Evolutionary conservation across 2,797 vertebrate species (phyloP).

Genomic region (Melanotaenia pygmaea): DNA sequence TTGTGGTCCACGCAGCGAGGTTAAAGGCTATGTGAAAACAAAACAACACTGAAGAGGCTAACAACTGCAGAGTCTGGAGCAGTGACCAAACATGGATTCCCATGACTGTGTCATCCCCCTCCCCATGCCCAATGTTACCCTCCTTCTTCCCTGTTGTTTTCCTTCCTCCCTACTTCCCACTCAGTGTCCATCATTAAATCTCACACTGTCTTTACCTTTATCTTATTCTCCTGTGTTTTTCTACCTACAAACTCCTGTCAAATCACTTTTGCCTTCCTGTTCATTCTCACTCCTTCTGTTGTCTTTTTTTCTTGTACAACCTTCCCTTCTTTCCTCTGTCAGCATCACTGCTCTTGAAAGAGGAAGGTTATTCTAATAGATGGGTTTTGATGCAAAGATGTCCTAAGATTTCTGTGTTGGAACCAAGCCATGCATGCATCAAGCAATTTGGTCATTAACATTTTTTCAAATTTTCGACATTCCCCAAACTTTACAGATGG

Average conservation of each 20-base stretch:
- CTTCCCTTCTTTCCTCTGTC: neutral
- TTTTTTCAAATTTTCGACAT: neutral
- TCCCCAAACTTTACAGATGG: neutral
- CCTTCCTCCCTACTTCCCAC: slow-evolving; percentile 21
- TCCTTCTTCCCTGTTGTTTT: slow-evolving; percentile 25
- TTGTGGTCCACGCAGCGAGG: slow-evolving; percentile 52
- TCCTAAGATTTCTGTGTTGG: neutral
- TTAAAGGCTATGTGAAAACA: slow-evolving; percentile 66
- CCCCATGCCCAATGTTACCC: slow-evolving; percentile 13
- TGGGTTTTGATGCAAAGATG: no score
- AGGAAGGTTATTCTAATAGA: neutral
- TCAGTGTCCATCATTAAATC: slow-evolving; percentile 23
- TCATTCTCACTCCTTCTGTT: neutral
- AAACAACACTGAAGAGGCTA: slow-evolving; percentile 48
- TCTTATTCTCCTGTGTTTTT: neutral
- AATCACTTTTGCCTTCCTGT: neutral
- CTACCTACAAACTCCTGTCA: neutral
- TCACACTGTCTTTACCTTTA: neutral
- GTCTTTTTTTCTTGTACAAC: neutral
- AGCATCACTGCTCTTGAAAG: slow-evolving; percentile 8
- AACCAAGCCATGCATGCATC: neutral
- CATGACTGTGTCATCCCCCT: slow-evolving; percentile 46
- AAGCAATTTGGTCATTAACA: neutral
- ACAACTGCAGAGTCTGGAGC: slow-evolving; percentile 51
- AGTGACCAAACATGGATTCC: slow-evolving; percentile 49